Base-by-base conservation (phyloP, 2,888 invertebrate species). In the Agrenia bidenticulata region DNA sequence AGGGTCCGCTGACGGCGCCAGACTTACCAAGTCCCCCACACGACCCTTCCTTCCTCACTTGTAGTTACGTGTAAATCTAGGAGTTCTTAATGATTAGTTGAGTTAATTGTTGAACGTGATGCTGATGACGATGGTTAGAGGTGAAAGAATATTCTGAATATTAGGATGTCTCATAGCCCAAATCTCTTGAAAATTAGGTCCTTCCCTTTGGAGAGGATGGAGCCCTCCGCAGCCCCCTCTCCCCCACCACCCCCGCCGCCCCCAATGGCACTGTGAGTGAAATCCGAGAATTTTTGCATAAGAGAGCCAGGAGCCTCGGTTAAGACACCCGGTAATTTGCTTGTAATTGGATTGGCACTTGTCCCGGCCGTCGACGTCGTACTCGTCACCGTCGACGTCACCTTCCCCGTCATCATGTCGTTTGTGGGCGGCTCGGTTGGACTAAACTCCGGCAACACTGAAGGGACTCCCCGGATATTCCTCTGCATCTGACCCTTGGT, bases 131-230 rank as follows among this genome's bases (percentile, higher is more conserved):
- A n/a, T 32, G 32, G 32, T 32, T 32, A 32, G 11, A 11, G 32
- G 11, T 32, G 32, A 32, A 45, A 53, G 60, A 24, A 2, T 5
- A 45, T 15, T 45, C 5, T 50, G 60, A 24, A 2, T 5, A 45
- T 15, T 45, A 45, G 45, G 9, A 17, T 45, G 45, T 81, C 81
- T 78, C 90, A 90, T 77, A 93, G 85, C 76, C 93, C 93, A 81
- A 94, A 94, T 83, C 91, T 91, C 89, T 93, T 93, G 82, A 94
- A 93, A 81, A 93, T 91, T 76, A 93, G 87, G 84, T 93, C 93
- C 83, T 94, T 93, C 78, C 93, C 93, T 82, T 93, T 93, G 79
- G 92, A 92, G 77, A 93, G 85, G 77, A 93, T 91, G 80, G 92
- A 92, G 77, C 92, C 92, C 72, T 92, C 92, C 77, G 92, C 90